These are phyloP conservation scores for Phortica okadai DNA, from an alignment of 2,888 invertebrate genomes.

Conservation along the genomic window DNA sequence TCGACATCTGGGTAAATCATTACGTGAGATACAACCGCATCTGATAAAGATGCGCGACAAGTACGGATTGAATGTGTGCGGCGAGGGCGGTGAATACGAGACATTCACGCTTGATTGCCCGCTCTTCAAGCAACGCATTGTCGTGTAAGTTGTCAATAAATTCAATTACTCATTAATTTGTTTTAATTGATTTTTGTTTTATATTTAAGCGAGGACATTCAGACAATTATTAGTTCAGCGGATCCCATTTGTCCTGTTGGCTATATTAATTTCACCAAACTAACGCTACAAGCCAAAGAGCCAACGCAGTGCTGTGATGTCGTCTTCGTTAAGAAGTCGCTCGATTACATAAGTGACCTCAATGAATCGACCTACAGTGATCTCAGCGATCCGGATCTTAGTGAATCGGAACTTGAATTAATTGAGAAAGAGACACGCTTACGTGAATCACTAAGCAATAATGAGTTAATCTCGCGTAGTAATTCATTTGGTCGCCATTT, in stretches of 20 bases:
- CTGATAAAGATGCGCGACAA: constrained; percentile 93
- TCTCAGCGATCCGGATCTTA: constrained; percentile 81
- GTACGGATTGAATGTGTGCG: constrained; percentile 96
- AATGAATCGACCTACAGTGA: constrained; percentile 82
- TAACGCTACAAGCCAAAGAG: constrained; percentile 85
- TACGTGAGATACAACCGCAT: constrained; percentile 91
- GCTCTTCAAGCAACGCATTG: constrained; percentile 91
- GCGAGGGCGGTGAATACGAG: constrained; percentile 99
- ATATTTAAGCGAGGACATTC: constrained; percentile 86
- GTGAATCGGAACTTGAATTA: constrained; percentile 81
- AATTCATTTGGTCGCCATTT: constrained; percentile 75
- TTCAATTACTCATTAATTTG: neutral
- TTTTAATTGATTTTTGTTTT: neutral
- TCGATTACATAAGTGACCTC: constrained; percentile 81
- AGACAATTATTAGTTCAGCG: constrained; percentile 91
- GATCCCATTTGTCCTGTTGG: constrained; percentile 97
- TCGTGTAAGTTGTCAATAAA: constrained; percentile 84
- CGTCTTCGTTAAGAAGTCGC: constrained; percentile 79
- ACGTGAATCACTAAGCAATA: constrained; percentile 76
- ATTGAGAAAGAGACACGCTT: constrained; percentile 78
- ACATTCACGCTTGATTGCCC: constrained; percentile 98
- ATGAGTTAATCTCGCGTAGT: constrained; percentile 75
- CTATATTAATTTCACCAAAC: constrained; percentile 90
- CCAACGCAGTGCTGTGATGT: constrained; percentile 67
- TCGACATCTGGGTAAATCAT: constrained; percentile 90